Evolutionary conservation across 92 coral and sea anemone species (phyloP).

Genomic region (Phymanthus crucifer): DNA sequence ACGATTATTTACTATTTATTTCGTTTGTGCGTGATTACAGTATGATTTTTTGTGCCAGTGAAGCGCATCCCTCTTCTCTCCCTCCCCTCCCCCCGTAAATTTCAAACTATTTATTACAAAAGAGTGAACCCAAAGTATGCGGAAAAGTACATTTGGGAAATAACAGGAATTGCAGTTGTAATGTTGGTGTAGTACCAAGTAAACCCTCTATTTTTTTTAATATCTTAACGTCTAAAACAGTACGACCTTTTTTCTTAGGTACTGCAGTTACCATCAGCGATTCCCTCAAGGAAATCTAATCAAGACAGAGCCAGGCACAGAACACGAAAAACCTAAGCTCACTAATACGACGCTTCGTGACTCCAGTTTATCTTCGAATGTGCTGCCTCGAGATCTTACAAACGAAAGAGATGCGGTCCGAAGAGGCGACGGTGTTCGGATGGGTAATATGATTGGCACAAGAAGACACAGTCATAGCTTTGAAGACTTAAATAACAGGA

Average conservation of each 20-base stretch:
- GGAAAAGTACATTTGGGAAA: too few relatives aligned
- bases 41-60: too few relatives aligned
- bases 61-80: too few relatives aligned
- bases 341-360: slow-evolving; percentile 6
- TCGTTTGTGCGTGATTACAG: too few relatives aligned
- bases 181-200: neutral
- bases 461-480: neutral
- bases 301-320: slow-evolving; percentile 17
- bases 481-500: neutral
- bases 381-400: neutral
- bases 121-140: too few relatives aligned
- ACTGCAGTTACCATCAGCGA: slow-evolving; percentile 40
- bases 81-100: too few relatives aligned
- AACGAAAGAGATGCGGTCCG: neutral
- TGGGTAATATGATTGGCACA: neutral
- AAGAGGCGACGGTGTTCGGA: neutral
- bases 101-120: too few relatives aligned
- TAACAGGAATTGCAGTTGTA: neutral
- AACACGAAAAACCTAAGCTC: neutral
- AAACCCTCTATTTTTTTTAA: neutral
- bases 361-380: neutral
- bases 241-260: slow-evolving; percentile 11
- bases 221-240: neutral
- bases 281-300: slow-evolving; percentile 31
- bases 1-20: too few relatives aligned